Evolutionary conservation across 2,113 vertebrate species (phyloP), one percentile per base, ranked within the genome.

Genomic region (Tetrax tetrax): DNA sequence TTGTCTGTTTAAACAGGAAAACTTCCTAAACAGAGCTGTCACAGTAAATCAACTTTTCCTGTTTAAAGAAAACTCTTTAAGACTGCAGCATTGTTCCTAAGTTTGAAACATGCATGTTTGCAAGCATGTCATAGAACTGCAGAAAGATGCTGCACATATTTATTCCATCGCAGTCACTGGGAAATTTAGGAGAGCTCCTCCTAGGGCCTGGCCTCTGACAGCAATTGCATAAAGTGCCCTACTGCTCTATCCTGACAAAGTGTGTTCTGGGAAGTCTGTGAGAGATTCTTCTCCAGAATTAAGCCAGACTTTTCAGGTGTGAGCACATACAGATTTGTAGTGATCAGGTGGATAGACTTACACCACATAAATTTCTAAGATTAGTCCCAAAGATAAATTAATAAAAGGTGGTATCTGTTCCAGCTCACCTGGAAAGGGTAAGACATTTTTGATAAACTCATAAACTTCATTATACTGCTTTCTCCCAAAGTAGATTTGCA

Each of bases 161-260:
- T 45, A n/a, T 61, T 53, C 31, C 17, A 21, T 15, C 0, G 0
- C 22, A 18, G 22, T n/a, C 9, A 2, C 0, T 77, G 43, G 66
- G 25, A 37, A 45, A 5, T 21, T 9, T 4, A 75, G 29, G 33
- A 56, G 47, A 75, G 13, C 8, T 66, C 8, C 22, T 81, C 7
- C 19, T 24, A 12, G 22, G 31, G 14, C 41, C n/a, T 87, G 43
- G 17, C 28, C 38, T 38, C 43, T 31, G 28, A n/a, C 38, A 50
- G 33, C 23, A 68, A 9, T 28, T 54, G 15, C 6, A 1, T 24
- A 12, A 72, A 15, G 17, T 59, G 6, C 15, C 17, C 16, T 4
- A 0, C 19, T 81, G 20, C 23, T 61, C 29, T 75, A 61, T 51
- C 33, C 50, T 56, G 41, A 38, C 50, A 65, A 51, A 90, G n/a